phyloP scores from a whole-genome alignment of 1,140 invertebrate genomes.

The Macrobrachium rosenbergii region DNA sequence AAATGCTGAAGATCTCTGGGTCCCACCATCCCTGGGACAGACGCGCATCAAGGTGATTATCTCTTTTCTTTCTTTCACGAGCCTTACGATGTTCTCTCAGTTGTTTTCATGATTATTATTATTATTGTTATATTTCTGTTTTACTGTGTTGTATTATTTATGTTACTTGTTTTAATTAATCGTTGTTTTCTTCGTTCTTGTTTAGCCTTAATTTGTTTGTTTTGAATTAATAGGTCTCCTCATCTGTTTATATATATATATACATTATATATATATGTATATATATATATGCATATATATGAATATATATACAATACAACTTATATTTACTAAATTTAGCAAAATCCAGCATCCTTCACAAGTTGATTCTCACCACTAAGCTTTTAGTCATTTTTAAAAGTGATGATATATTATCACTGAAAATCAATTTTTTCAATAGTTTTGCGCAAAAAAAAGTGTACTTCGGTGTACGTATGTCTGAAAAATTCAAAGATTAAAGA shows the following conservation, averaged over 20 bases:
- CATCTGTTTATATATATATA: neutral
- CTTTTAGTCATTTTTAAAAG: too few species aligned
- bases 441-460: too few species aligned
- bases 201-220: neutral
- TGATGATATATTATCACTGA: too few species aligned
- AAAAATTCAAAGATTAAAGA: too few species aligned
- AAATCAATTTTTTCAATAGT: too few species aligned
- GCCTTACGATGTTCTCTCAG: too few species aligned
- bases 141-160: neutral
- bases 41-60: conserved; percentile 71
- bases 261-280: neutral
- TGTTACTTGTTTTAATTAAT: neutral
- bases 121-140: neutral
- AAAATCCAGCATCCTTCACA: too few species aligned
- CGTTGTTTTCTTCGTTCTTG: too few species aligned
- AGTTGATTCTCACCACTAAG: too few species aligned
- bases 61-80: neutral
- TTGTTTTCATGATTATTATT: neutral
- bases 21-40: conserved; percentile 89
- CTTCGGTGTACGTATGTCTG: too few species aligned
- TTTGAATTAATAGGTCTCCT: neutral
- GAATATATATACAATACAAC: neutral
- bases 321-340: neutral
- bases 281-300: neutral
- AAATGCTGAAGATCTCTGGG: conserved; percentile 79